Conservation (phyloP, 2,797 vertebrate species). For the Halcyon badia region DNA sequence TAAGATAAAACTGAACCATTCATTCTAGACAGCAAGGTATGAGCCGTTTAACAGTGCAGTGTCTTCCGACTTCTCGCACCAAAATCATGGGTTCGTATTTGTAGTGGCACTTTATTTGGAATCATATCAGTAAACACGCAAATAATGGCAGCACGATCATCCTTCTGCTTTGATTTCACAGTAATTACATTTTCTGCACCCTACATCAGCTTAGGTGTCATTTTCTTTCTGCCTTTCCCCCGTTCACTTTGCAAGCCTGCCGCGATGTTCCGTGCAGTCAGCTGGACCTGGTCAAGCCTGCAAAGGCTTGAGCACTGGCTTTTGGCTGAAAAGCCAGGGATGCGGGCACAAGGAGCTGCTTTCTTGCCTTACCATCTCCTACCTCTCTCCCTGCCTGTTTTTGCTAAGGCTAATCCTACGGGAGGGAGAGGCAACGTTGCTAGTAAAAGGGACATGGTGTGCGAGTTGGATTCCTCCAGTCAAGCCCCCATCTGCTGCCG, state of each 20-base stretch:
- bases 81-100: background rate
- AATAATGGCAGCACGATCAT: background rate
- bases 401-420: background rate
- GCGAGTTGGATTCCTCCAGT: background rate
- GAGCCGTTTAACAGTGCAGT: background rate
- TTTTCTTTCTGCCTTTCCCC: background rate
- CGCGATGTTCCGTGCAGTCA: background rate
- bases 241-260: background rate
- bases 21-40: background rate
- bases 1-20: background rate
- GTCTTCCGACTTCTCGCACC: background rate
- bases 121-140: background rate
- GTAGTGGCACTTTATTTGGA: background rate
- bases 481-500: slow-evolving; percentile 12
- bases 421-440: background rate
- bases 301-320: background rate
- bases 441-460: background rate
- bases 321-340: background rate
- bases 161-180: background rate
- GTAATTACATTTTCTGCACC: background rate
- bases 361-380: background rate
- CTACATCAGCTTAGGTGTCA: background rate
- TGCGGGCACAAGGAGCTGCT: background rate
- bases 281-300: background rate
- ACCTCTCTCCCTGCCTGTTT: background rate